Conservation (phyloP, 2,888 invertebrate genomes). For the Leptinotarsa rubiginosa region DNA sequence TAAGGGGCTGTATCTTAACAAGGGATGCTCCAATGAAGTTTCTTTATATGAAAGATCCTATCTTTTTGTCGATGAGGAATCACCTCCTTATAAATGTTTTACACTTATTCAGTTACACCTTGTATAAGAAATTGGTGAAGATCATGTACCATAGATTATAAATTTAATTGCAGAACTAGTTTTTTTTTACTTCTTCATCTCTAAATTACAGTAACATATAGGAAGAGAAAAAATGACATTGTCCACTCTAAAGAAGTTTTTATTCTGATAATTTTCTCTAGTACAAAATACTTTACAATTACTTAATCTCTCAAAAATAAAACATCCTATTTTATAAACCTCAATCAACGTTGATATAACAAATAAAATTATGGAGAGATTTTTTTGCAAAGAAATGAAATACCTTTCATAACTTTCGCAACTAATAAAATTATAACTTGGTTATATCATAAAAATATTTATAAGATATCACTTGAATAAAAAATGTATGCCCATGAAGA, state of each 20-base stretch:
- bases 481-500: background rate
- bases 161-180: too few species aligned
- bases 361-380: background rate
- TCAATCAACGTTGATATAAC: background rate
- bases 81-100: too few species aligned
- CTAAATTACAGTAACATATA: too few species aligned
- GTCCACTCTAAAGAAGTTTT: slow-evolving; percentile 14
- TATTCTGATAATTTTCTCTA: slow-evolving; percentile 2
- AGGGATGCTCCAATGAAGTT: too few species aligned
- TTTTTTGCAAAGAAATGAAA: slow-evolving; percentile 1
- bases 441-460: slow-evolving; percentile 1
- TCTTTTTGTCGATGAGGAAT: too few species aligned
- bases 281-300: background rate
- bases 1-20: too few species aligned
- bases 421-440: background rate
- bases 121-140: too few species aligned
- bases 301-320: slow-evolving; percentile 12
- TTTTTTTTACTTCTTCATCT: too few species aligned
- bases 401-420: background rate
- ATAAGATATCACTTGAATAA: background rate
- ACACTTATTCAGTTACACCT: too few species aligned
- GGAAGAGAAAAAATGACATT: background rate
- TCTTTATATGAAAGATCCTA: too few species aligned
- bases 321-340: background rate
- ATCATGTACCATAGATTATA: too few species aligned